These are phyloP conservation scores for Dipodomys spectabilis DNA, from an alignment of 2,113 vertebrate genomes.

Conservation along the genomic window DNA sequence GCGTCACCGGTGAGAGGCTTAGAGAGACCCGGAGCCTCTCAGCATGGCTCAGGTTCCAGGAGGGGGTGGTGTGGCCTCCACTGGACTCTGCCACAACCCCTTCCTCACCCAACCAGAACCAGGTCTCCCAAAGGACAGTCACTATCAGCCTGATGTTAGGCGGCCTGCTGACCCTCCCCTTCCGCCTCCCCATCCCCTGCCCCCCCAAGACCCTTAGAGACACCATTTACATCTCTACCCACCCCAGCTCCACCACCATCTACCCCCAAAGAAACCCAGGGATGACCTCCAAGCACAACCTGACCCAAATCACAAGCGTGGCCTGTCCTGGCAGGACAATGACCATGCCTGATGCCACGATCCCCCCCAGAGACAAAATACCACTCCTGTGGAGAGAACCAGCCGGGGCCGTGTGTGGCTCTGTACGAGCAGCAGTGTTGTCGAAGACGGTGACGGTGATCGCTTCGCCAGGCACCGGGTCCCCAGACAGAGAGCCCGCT, in stretches of 20 bases:
- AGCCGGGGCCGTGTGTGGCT: conserved; percentile 45
- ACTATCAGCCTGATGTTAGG: neutral
- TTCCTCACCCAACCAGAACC: too few relatives aligned
- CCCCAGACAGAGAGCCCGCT: conserved; percentile 58
- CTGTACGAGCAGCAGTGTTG: neutral
- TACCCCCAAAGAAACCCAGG: neutral
- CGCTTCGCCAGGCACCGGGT: conserved; percentile 55
- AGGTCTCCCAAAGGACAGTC: neutral
- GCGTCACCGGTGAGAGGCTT: neutral
- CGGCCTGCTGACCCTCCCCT: neutral
- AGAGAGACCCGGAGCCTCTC: neutral
- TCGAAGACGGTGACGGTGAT: neutral
- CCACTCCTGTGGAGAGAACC: conserved; percentile 32
- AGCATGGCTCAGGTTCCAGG: too few relatives aligned
- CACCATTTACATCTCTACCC: neutral
- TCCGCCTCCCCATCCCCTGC: neutral
- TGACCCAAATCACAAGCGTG: neutral
- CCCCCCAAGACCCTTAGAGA: neutral
- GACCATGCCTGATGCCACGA: neutral
- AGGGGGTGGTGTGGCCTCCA: fast-evolving
- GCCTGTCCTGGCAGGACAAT: neutral
- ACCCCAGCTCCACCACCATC: neutral
- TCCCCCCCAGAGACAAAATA: neutral
- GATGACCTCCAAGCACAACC: neutral
- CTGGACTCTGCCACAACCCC: neutral